Evolutionary conservation across 2,797 vertebrate species (phyloP).

Genomic region (Hydrolagus colliei): DNA sequence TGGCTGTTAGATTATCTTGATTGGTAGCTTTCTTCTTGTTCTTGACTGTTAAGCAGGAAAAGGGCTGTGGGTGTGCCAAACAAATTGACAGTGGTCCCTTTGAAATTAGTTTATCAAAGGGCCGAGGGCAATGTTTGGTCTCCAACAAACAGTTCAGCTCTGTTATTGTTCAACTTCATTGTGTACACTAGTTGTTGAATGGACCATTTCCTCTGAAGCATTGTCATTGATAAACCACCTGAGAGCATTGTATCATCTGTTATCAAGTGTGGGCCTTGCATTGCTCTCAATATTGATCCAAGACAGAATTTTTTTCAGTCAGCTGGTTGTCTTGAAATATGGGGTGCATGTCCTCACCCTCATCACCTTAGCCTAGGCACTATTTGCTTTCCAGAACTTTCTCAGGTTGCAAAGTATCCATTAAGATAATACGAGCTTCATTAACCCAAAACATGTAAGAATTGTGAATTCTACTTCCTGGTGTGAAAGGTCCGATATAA

Average conservation of each 20-base stretch:
- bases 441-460: no score
- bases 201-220: slow-evolving; percentile 23
- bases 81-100: background rate
- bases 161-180: slow-evolving; percentile 17
- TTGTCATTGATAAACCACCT: background rate
- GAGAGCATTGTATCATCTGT: slow-evolving; percentile 16
- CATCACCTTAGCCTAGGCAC: no score
- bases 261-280: background rate
- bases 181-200: slow-evolving; percentile 13
- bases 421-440: no score
- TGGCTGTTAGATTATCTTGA: slow-evolving; percentile 14
- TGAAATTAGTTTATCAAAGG: slow-evolving; percentile 27
- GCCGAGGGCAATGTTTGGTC: background rate
- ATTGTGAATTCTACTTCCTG: no score
- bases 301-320: no score
- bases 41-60: slow-evolving; percentile 16
- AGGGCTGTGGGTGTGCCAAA: background rate
- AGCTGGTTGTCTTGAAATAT: no score
- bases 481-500: no score
- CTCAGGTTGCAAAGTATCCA: no score
- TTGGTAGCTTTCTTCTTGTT: background rate
- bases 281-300: no score
- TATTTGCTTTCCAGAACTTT: no score
- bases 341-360: no score
- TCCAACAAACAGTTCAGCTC: slow-evolving; percentile 16